These are phyloP conservation scores for Melanostigma gelatinosum DNA, from an alignment of 2,113 vertebrate genomes.

Conservation along the genomic window DNA sequence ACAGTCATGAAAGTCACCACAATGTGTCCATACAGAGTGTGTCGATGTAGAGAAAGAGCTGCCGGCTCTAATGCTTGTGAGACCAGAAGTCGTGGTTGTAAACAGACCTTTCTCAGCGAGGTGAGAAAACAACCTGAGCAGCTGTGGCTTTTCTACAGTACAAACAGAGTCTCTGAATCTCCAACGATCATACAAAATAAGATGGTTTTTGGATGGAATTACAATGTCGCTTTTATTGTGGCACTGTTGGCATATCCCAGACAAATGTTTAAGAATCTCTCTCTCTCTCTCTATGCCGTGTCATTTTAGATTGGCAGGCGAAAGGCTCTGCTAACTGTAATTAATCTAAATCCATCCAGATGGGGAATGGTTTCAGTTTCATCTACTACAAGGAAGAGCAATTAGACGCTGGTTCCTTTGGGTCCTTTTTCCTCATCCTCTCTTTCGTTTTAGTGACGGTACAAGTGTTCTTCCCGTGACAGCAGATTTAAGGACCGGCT, in stretches of 20 bases:
- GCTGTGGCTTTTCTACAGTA: slow-evolving; percentile 10
- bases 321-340: slow-evolving; percentile 49
- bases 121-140: slow-evolving; percentile 47
- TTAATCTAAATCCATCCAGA: slow-evolving; percentile 67
- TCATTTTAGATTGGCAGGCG: slow-evolving; percentile 61
- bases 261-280: slow-evolving; percentile 38
- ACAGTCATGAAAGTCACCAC: neutral
- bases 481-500: slow-evolving; percentile 28
- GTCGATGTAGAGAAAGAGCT: slow-evolving; percentile 7
- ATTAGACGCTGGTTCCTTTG: slow-evolving; percentile 42
- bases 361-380: slow-evolving; percentile 60
- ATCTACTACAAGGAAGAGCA: slow-evolving; percentile 38
- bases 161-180: slow-evolving; percentile 16
- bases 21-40: neutral
- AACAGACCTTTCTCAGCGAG: slow-evolving; percentile 40
- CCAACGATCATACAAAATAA: slow-evolving; percentile 31
- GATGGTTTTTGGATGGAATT: slow-evolving; percentile 48
- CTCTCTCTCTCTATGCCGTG: slow-evolving; percentile 21
- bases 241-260: slow-evolving; percentile 30
- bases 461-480: slow-evolving; percentile 34
- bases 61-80: slow-evolving; percentile 14
- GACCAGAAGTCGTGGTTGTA: slow-evolving; percentile 31
- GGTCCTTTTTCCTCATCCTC: slow-evolving; percentile 22
- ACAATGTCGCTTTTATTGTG: slow-evolving; percentile 41
- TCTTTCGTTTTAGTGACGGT: slow-evolving; percentile 33